These are phyloP conservation scores for Holothuria scabra DNA, from an alignment of 53 echinoderm and acorn worm genomes.

Conservation along the genomic window DNA sequence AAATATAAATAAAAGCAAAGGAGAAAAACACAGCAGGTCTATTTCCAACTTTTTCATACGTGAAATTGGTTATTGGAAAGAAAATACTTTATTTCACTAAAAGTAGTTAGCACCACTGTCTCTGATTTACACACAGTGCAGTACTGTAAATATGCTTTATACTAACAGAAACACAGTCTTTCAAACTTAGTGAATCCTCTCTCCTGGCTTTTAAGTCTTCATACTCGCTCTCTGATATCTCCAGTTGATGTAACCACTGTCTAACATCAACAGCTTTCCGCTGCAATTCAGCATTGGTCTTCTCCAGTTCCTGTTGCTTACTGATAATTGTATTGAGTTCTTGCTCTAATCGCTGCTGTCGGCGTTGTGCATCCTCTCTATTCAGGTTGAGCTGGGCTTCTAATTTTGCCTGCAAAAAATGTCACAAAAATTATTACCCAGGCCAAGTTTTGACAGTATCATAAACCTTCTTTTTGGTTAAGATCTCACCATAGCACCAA, in stretches of 20 bases:
- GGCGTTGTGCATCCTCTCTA: conserved; percentile 67
- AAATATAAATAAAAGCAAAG: no score
- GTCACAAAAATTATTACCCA: background rate
- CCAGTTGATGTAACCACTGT: conserved; percentile 71
- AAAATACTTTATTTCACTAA: no score
- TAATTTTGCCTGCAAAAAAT: conserved; percentile 75
- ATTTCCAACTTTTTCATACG: no score
- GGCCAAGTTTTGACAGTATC: no score
- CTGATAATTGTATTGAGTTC: conserved; percentile 75
- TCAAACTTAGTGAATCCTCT: conserved; percentile 72
- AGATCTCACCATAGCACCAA: no score
- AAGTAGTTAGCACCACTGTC: no score
- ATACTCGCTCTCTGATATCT: conserved; percentile 76
- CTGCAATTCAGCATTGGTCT: conserved; percentile 79
- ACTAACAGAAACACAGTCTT: conserved; percentile 87
- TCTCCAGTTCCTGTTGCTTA: conserved; percentile 81
- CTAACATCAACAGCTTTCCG: conserved; percentile 76
- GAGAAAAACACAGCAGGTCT: no score
- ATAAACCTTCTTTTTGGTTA: no score
- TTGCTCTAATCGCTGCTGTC: conserved; percentile 71
- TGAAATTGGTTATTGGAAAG: no score
- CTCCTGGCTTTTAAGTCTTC: conserved; percentile 59
- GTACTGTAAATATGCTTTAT: background rate
- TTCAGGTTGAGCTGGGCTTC: conserved; percentile 88
- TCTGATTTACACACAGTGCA: no score